phyloP scores from a whole-genome alignment of 2,888 invertebrate genomes.

The Drosophila nr. medialis region DNA sequence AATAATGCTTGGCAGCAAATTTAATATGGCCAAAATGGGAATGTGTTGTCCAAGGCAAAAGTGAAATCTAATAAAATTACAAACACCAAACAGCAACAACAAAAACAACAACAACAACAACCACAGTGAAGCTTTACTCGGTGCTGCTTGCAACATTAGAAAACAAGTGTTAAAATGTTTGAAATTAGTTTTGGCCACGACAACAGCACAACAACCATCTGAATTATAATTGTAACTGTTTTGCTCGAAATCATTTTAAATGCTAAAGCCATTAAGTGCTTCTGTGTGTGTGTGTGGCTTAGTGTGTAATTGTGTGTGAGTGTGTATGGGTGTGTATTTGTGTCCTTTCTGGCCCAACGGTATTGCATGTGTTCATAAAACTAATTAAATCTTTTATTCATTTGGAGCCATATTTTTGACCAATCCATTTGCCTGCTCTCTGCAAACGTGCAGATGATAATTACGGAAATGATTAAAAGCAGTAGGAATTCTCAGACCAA shows the following conservation, averaged over 20 bases:
- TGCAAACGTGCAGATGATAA: conserved; percentile 4
- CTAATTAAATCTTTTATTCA: conserved; percentile 73
- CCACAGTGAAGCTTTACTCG: conserved; percentile 4
- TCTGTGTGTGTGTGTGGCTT: conserved; percentile 4
- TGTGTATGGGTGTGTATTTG: conserved; percentile 9
- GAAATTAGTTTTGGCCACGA: conserved; percentile 73
- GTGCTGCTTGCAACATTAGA: conserved; percentile 31
- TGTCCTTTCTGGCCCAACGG: conserved; percentile 10
- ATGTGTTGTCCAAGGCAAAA: conserved; percentile 28
- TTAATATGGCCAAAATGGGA: conserved; percentile 56
- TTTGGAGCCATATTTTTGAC: conserved; percentile 55
- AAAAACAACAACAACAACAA: conserved; percentile 26
- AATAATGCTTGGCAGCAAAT: conserved; percentile 62
- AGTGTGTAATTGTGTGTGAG: not conserved
- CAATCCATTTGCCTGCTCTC: conserved; percentile 15
- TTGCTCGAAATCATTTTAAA: conserved; percentile 46
- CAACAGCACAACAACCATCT: conserved; percentile 30
- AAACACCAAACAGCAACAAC: conserved; percentile 38
- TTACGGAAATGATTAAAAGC: not conserved
- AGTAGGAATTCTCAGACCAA: not conserved
- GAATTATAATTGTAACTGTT: conserved; percentile 44
- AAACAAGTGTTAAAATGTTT: conserved; percentile 80
- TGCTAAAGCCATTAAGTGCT: conserved; percentile 15
- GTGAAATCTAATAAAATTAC: conserved; percentile 74
- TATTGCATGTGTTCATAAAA: conserved; percentile 48